Percentiles rank a stretch among this genome's conserved stretches.
These are phyloP conservation scores for Drosophila nebulosa DNA, from an alignment of 1,140 invertebrate genomes.

Conservation along the genomic window DNA sequence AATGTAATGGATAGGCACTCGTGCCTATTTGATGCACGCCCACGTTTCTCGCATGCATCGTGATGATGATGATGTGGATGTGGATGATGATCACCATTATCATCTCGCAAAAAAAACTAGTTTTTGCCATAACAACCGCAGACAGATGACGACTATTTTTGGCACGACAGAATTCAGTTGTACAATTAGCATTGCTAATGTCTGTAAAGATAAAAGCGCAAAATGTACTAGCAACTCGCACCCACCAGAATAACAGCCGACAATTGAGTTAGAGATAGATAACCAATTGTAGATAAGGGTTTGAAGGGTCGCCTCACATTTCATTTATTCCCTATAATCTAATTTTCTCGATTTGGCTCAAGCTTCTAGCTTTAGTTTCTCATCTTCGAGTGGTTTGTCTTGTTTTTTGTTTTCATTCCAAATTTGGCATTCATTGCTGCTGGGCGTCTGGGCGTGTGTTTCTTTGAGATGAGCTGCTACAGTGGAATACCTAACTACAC, in stretches of 20 bases:
- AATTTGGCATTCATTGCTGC: background rate
- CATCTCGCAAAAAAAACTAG: conserved; percentile 50
- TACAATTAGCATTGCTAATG: conserved; percentile 72
- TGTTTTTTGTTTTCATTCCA: background rate
- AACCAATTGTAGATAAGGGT: background rate
- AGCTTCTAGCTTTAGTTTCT: background rate
- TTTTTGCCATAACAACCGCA: conserved; percentile 57
- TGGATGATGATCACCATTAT: background rate
- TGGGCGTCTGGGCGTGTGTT: background rate
- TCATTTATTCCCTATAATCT: background rate
- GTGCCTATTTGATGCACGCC: conserved; percentile 71
- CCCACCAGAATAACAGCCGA: conserved; percentile 5
- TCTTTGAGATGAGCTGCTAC: background rate
- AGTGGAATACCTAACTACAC: background rate
- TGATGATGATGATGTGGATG: conserved; percentile 17
- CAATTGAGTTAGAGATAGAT: conserved; percentile 28
- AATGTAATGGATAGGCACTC: conserved; percentile 52
- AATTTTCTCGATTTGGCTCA: background rate
- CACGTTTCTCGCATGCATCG: conserved; percentile 44
- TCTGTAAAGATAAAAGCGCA: conserved; percentile 41
- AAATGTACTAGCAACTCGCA: conserved; percentile 33
- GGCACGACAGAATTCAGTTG: background rate
- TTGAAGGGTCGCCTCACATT: background rate
- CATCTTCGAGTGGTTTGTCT: background rate
- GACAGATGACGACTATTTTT: conserved; percentile 3